phyloP scores from a whole-genome alignment of 2,113 vertebrate species.

The Quiscalus mexicanus region DNA sequence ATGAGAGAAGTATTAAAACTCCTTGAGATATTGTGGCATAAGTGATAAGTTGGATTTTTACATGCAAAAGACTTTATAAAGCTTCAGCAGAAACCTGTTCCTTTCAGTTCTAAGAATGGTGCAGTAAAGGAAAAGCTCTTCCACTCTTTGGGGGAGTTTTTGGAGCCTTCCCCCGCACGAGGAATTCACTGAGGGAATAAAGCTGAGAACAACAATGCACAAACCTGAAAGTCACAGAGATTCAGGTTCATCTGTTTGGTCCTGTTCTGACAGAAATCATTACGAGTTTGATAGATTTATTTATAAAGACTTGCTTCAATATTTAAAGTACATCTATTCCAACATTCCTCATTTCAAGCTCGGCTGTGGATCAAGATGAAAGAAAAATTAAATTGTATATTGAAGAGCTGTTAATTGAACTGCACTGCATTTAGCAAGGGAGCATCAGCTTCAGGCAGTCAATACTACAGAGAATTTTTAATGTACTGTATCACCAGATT shows the following conservation, averaged over 20 bases:
- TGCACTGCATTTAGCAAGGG: slow-evolving; percentile 81
- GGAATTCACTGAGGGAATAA: not conserved
- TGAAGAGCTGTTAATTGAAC: slow-evolving; percentile 88
- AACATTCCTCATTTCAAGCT: slow-evolving; percentile 76
- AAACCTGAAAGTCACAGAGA: slow-evolving; percentile 14
- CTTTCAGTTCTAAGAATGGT: not conserved
- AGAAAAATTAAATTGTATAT: slow-evolving; percentile 87
- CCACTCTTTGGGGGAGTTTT: not conserved
- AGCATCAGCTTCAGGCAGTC: slow-evolving; percentile 75
- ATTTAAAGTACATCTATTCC: slow-evolving; percentile 80
- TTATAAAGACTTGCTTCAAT: slow-evolving; percentile 78
- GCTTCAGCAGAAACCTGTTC: not conserved
- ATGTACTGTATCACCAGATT: slow-evolving; percentile 74
- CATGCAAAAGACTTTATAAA: not conserved
- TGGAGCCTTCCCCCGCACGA: not conserved
- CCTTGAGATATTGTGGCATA: not conserved
- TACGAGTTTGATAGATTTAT: slow-evolving; percentile 79
- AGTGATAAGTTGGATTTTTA: not conserved
- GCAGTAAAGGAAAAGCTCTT: not conserved
- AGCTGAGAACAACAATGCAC: slow-evolving; percentile 40
- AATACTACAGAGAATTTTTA: slow-evolving; percentile 76
- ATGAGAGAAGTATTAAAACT: not conserved
- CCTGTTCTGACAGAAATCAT: slow-evolving; percentile 79
- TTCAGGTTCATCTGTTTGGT: slow-evolving; percentile 68
- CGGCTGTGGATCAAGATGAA: slow-evolving; percentile 85